These are phyloP conservation scores for Octomys mimax DNA, from an alignment of 2,797 vertebrate species.

Conservation along the genomic window DNA sequence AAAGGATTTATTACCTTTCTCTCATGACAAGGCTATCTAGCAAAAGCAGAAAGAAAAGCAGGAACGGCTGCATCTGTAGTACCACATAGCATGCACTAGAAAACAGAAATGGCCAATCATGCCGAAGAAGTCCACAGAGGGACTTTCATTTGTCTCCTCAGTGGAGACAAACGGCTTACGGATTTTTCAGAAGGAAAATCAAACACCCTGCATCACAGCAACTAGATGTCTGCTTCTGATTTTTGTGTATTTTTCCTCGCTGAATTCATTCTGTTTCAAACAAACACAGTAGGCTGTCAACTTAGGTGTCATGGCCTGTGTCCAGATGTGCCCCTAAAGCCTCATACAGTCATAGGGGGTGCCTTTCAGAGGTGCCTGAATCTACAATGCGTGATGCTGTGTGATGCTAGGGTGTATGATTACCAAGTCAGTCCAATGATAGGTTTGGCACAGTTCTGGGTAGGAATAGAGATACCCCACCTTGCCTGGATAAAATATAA, in stretches of 20 bases:
- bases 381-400: background rate
- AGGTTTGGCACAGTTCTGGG: background rate
- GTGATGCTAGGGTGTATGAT: background rate
- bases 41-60: background rate
- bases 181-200: background rate
- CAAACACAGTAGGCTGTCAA: background rate
- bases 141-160: background rate
- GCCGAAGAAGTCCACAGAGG: background rate
- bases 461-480: background rate
- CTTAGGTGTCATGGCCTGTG: background rate
- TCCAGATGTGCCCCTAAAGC: background rate
- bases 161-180: background rate
- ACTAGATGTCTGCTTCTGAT: background rate
- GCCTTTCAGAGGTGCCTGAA: background rate
- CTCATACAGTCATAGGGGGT: background rate
- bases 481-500: background rate
- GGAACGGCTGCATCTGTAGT: background rate
- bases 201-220: background rate
- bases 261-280: constrained; percentile 21
- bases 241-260: background rate
- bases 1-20: constrained; percentile 56
- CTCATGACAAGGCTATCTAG: background rate
- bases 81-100: background rate
- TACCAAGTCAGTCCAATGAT: background rate
- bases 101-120: background rate